Base-by-base conservation (phyloP, 2,888 invertebrate species). In the Drosophila cognata region DNA sequence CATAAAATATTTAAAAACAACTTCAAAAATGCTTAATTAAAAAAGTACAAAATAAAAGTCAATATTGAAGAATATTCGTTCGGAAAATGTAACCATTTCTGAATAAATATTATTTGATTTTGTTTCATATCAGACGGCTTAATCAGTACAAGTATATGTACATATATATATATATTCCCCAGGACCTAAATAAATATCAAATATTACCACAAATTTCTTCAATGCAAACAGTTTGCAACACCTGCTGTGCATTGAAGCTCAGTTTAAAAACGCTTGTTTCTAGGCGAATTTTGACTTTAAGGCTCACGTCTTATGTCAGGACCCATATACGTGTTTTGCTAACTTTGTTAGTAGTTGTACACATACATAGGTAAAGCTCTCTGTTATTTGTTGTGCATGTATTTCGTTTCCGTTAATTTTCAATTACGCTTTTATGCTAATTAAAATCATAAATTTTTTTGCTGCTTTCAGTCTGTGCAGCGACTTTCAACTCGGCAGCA, bases 351-450 rank as follows among this genome's bases (percentile, higher is more conserved):
- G 50, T 53, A 41, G 43, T 11, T 48, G 72, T 57, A 13, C 16
- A 31, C 18, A 13, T 18, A 31, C 18, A 46, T 46, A 61, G 41
- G 53, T 33, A 70, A 38, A 50, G 57, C 61, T 50, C 71, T 38
- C 60, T 55, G 57, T 61, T 60, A 31, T 35, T 21, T 41, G 50
- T 38, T 57, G 41, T 62, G 61, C 60, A 48, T 64, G 55, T 75
- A 76, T 78, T 80, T 76, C 62, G 64, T 80, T 80, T 77, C 81
- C 82, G 79, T 82, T 82, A 81, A 89, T 85, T 89, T 82, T 84
- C 81, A 88, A 88, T 87, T 84, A 89, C 73, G 79, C 79, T 85
- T 88, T 89, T 81, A 85, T 81, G 83, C 83, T 88, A 88, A 89
- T 87, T 89, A 89, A 82, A 87, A 85, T 77, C 70, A 76, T 74